Evolutionary conservation across 2,888 invertebrate species (phyloP), one percentile per base, ranked within the genome.

Genomic region (Lasioglossum marginatum): DNA sequence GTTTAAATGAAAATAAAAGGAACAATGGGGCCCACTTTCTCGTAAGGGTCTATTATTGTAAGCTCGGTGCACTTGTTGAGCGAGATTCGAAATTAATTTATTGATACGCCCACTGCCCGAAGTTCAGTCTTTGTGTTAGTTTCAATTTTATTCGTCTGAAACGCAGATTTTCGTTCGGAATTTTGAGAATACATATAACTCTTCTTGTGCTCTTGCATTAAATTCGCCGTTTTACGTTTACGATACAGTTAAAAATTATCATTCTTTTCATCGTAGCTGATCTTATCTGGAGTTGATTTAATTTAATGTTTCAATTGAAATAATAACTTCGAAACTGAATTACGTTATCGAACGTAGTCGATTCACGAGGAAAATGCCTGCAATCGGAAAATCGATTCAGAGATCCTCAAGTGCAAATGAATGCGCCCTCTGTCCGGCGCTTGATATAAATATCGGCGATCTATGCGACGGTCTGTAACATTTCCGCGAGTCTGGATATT

Each of bases 11-110:
- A 63, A 63, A 63, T 63, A 31, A 63, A 63, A 63, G 63, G 63
- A 63, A 63, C 63, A 63, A 63, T 63, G 63, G 63, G 63, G 3
- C 52, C 63, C 63, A 31, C 66, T 66, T 70, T 45, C 57, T 16
- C 16, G 66, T 73, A 82, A 71, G 63, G 63, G 27, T 63, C 31
- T 31, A 63, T 34, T 12, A 31, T 72, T 45, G 31, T 27, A 16
- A n/a, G 27, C 45, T 45, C 45, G 3, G 48, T 19, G 52, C 37
- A 6, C 23, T 57, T 19, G 8, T 31, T 48, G 52, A 45, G 27
- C 31, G 72, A 40, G n/a, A 40, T 6, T 79, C 31, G 14, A 63
- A 63, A 31, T 63, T 31, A 63, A 31, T 63, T 63, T 63, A 63
- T 63, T 63, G 63, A 63, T 63, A 31, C 6, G 31, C 31, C 63